Evolutionary conservation across 2,888 invertebrate genomes (phyloP).

Genomic region (Coelinius sp.): DNA sequence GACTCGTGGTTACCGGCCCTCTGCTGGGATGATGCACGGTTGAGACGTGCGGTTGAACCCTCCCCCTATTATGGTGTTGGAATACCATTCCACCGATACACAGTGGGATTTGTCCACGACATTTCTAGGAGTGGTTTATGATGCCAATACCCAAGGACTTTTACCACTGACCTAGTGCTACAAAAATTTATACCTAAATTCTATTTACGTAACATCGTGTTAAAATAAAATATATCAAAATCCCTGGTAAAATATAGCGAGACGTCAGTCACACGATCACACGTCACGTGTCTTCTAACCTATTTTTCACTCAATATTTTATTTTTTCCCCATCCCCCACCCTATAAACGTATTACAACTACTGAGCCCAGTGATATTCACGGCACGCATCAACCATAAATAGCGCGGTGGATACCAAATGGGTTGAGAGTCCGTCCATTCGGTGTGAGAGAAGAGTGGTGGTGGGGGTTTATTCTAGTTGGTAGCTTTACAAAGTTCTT

Average conservation of each 20-base stretch:
- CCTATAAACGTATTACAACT: background rate
- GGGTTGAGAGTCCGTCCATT: slow-evolving; percentile 42
- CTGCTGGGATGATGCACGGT: slow-evolving; percentile 59
- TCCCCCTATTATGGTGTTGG: slow-evolving; percentile 17
- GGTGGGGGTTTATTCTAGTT: slow-evolving; percentile 39
- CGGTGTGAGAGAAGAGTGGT: slow-evolving; percentile 46
- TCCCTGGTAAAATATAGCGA: too few relatives aligned
- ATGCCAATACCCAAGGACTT: background rate
- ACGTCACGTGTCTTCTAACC: slow-evolving; percentile 33
- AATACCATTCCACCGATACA: background rate
- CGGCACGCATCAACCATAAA: slow-evolving; percentile 64
- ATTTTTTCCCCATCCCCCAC: background rate
- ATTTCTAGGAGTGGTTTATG: background rate
- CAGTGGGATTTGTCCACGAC: background rate
- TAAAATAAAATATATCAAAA: background rate
- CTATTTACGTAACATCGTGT: background rate
- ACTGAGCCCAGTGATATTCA: slow-evolving; percentile 51
- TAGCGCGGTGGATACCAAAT: slow-evolving; percentile 56
- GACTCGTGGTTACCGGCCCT: slow-evolving; percentile 62
- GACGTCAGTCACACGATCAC: slow-evolving; percentile 41
- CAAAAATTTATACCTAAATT: slow-evolving; percentile 5
- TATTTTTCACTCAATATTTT: background rate
- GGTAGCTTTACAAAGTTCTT: slow-evolving; percentile 58
- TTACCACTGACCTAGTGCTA: slow-evolving; percentile 3
- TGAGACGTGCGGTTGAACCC: slow-evolving; percentile 54